These are phyloP conservation scores for Casuarius casuarius DNA, from an alignment of 2,113 vertebrate species.

Conservation along the genomic window DNA sequence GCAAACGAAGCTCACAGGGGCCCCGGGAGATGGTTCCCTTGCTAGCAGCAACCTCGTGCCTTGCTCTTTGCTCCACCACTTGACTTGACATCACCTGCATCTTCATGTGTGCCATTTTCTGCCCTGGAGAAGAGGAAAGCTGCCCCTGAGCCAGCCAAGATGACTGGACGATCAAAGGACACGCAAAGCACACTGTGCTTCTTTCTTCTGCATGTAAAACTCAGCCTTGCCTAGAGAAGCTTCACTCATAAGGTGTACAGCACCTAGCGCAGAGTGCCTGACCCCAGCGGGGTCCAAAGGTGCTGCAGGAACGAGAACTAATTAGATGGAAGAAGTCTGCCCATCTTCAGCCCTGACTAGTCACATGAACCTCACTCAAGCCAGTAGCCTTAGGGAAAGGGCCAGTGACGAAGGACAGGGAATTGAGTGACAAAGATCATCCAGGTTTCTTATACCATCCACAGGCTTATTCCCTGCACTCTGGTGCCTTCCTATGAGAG, in stretches of 20 bases:
- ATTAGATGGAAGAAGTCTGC: neutral
- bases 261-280: neutral
- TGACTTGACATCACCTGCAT: neutral
- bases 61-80: neutral
- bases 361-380: neutral
- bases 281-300: neutral
- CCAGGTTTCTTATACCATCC: neutral
- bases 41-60: neutral
- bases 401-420: too few relatives aligned
- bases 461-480: slow-evolving; percentile 21
- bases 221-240: neutral
- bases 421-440: neutral
- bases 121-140: neutral
- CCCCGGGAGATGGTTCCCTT: neutral
- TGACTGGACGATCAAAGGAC: neutral
- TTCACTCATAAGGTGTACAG: neutral
- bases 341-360: neutral
- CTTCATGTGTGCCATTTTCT: neutral
- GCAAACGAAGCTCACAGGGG: neutral
- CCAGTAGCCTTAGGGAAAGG: neutral
- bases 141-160: neutral
- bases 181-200: neutral
- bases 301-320: neutral
- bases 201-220: neutral
- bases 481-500: slow-evolving; percentile 41